Evolutionary conservation across 35 echinoderm and acorn worm species (phyloP).

Genomic region (Amphiura filiformis): DNA sequence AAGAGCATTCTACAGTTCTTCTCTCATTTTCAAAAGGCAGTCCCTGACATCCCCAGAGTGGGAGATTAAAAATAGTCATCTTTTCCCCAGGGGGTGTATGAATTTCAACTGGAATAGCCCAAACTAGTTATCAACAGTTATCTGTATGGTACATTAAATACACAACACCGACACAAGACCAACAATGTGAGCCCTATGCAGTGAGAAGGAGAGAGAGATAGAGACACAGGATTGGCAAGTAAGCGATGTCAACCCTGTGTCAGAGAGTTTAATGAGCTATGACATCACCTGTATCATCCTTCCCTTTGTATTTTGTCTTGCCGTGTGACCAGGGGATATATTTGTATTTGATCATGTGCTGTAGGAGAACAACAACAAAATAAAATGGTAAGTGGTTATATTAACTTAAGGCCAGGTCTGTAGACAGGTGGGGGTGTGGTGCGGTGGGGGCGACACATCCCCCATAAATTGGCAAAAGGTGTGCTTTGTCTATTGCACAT

Average conservation of each 20-base stretch:
- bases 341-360: slow-evolving; percentile 98
- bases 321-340: slow-evolving; percentile 86
- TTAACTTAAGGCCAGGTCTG: too few species aligned
- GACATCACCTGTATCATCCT: slow-evolving; percentile 95
- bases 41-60: too few species aligned
- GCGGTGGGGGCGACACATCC: too few species aligned
- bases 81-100: too few species aligned
- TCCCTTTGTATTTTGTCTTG: slow-evolving; percentile 98
- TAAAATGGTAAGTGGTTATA: too few species aligned
- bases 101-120: too few species aligned
- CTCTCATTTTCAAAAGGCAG: too few species aligned
- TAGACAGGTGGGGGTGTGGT: too few species aligned
- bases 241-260: not conserved
- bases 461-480: too few species aligned
- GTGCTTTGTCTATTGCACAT: too few species aligned
- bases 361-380: slow-evolving; percentile 15
- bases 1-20: too few species aligned
- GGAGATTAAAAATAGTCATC: too few species aligned
- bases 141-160: not conserved
- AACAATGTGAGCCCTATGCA: not conserved
- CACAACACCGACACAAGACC: not conserved
- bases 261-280: slow-evolving; percentile 42
- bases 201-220: not conserved
- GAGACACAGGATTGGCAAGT: not conserved
- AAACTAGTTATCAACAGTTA: not conserved